Conservation (phyloP, 2,113 vertebrate genomes). For the Egretta garzetta region DNA sequence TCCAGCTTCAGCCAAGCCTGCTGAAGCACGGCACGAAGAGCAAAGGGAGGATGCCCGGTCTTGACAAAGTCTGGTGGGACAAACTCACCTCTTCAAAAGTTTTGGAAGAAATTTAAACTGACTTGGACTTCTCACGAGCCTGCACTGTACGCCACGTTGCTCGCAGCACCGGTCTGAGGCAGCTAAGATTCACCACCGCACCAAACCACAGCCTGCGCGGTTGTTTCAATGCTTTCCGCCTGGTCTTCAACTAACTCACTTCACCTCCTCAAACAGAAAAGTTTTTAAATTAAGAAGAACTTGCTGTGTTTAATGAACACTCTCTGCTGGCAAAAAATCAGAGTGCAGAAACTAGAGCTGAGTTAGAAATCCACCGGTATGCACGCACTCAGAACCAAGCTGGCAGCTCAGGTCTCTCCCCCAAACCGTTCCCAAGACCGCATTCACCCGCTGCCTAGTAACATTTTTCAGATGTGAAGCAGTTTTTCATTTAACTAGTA, state of each 20-base stretch:
- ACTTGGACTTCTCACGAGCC: not conserved
- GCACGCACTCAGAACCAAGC: not conserved
- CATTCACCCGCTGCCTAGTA: not conserved
- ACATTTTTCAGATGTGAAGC: not conserved
- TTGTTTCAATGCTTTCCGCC: not conserved
- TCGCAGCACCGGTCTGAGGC: not conserved
- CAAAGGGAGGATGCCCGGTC: not conserved
- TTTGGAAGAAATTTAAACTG: not conserved
- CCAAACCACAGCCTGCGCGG: rapidly evolving
- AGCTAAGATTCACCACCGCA: not conserved
- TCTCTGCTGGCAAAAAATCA: not conserved
- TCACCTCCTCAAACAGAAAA: not conserved
- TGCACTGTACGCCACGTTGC: rapidly evolving
- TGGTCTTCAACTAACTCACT: not conserved
- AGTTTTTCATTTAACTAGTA: not conserved
- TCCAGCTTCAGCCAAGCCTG: not conserved
- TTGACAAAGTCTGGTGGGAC: not conserved
- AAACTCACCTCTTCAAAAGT: not conserved
- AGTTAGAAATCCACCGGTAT: not conserved
- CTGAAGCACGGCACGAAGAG: no score
- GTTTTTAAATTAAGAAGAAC: not conserved
- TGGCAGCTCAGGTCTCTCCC: not conserved
- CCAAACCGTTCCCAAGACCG: not conserved
- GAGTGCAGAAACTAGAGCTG: not conserved
- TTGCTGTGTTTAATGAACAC: rapidly evolving